A percentile compares a stretch with the other conserved stretches of the same genome.
These are phyloP conservation scores for Goniozus legneri DNA, from an alignment of 1,140 invertebrate genomes.

Conservation along the genomic window DNA sequence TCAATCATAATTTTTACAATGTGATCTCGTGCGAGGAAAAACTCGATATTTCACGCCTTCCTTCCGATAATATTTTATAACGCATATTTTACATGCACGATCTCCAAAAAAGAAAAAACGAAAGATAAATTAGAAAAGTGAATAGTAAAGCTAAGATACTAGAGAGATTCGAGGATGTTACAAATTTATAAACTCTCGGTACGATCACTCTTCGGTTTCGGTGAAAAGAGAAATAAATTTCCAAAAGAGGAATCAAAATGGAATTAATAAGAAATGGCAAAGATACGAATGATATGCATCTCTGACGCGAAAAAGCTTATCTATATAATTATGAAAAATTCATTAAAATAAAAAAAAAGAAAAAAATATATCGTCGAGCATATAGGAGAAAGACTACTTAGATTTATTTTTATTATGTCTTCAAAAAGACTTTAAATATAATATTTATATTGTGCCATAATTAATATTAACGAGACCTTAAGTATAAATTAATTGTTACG, in stretches of 20 bases:
- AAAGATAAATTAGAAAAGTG: too few relatives aligned
- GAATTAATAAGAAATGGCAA: conserved; percentile 15
- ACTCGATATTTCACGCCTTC: too few relatives aligned
- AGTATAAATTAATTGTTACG: conserved; percentile 51
- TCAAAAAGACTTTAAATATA: conserved; percentile 52
- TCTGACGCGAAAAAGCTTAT: conserved; percentile 38
- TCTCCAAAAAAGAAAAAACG: too few relatives aligned
- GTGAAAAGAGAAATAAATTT: conserved; percentile 22
- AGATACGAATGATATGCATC: conserved; percentile 29
- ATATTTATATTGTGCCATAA: conserved; percentile 56
- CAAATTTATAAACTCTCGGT: conserved; percentile 30
- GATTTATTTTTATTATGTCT: conserved; percentile 56
- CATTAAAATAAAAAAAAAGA: conserved; percentile 13
- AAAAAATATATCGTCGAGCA: conserved; percentile 37
- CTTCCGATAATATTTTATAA: too few relatives aligned
- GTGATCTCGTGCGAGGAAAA: too few relatives aligned
- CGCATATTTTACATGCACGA: too few relatives aligned
- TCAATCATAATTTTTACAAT: too few relatives aligned
- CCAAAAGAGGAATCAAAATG: conserved; percentile 19
- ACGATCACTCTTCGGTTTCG: conserved; percentile 30
- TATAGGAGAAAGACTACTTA: conserved; percentile 51
- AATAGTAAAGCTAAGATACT: conserved; percentile 8
- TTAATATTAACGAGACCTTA: conserved; percentile 48
- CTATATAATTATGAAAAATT: conserved; percentile 34
- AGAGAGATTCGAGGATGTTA: conserved; percentile 22